Evolutionary conservation across 64 coral and sea anemone species (phyloP), one percentile per base, ranked within the genome.

Genomic region (Platygyra sinensis): DNA sequence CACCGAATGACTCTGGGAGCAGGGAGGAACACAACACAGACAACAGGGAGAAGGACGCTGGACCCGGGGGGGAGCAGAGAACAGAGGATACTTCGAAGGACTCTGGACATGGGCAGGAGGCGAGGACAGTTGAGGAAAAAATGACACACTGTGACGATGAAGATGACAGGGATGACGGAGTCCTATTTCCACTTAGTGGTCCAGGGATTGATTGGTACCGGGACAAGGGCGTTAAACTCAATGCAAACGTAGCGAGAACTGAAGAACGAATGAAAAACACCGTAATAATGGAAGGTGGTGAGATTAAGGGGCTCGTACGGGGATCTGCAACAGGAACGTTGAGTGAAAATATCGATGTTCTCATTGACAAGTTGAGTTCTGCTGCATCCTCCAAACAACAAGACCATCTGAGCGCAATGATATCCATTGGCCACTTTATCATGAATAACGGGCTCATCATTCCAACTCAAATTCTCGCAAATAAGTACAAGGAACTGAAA

Each of bases 401-500:
- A n/a, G n/a, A n/a, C n/a, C n/a, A n/a, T n/a, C n/a, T n/a, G n/a
- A n/a, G n/a, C n/a, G n/a, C n/a, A n/a, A n/a, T n/a, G n/a, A n/a
- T n/a, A n/a, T n/a, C n/a, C n/a, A n/a, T n/a, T n/a, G n/a, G n/a
- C n/a, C n/a, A n/a, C n/a, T n/a, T n/a, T n/a, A n/a, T n/a, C n/a
- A n/a, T n/a, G n/a, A n/a, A n/a, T n/a, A n/a, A 19, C 87, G 46
- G 57, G 25, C 91, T 87, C 16, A 86, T 90, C 24, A 30, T 94
- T 29, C 32, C 77, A 15, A 94, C 88, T 8, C 93, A 94, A 94
- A n/a, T n/a, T n/a, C n/a, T n/a, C n/a, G n/a, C n/a, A n/a, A n/a
- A n/a, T n/a, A n/a, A n/a, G n/a, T n/a, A n/a, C n/a, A n/a, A n/a
- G n/a, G n/a, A n/a, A n/a, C n/a, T n/a, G n/a, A n/a, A n/a, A n/a